Evolutionary conservation across 2,113 vertebrate genomes (phyloP).

Genomic region (Hydropotes inermis): DNA sequence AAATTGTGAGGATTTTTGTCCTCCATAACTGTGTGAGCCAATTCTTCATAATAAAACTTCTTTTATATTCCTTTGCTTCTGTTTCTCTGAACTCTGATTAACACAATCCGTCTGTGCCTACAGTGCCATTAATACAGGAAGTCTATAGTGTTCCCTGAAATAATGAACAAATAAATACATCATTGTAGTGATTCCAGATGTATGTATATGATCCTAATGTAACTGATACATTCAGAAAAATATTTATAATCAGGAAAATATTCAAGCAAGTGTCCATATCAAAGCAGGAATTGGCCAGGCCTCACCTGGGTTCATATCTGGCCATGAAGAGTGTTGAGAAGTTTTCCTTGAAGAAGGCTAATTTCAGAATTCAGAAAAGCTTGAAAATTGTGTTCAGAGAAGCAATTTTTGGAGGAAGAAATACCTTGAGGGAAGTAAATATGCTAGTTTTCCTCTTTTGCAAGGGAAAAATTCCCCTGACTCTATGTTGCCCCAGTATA

Average conservation of each 20-base stretch:
- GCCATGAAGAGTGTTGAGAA: neutral
- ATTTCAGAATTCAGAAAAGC: conserved; percentile 7
- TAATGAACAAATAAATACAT: neutral
- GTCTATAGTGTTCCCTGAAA: neutral
- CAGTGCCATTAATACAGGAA: neutral
- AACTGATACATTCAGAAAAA: neutral
- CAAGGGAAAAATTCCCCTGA: neutral
- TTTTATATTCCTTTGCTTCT: neutral
- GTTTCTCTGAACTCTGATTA: neutral
- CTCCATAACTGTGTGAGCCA: neutral
- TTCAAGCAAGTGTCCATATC: neutral
- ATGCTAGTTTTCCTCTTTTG: neutral
- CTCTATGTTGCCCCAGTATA: neutral
- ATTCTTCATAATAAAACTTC: neutral
- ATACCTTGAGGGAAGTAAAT: neutral
- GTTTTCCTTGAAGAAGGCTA: neutral
- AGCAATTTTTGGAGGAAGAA: neutral
- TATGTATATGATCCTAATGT: neutral
- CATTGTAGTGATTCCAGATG: neutral
- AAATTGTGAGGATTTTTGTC: neutral
- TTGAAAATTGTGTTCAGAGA: conserved; percentile 15
- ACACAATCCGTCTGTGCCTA: neutral
- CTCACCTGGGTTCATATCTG: neutral
- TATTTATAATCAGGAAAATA: neutral
- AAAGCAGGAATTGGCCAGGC: neutral